These are phyloP conservation scores for Fistularia commersonii DNA, from an alignment of 2,797 vertebrate species.

Conservation along the genomic window DNA sequence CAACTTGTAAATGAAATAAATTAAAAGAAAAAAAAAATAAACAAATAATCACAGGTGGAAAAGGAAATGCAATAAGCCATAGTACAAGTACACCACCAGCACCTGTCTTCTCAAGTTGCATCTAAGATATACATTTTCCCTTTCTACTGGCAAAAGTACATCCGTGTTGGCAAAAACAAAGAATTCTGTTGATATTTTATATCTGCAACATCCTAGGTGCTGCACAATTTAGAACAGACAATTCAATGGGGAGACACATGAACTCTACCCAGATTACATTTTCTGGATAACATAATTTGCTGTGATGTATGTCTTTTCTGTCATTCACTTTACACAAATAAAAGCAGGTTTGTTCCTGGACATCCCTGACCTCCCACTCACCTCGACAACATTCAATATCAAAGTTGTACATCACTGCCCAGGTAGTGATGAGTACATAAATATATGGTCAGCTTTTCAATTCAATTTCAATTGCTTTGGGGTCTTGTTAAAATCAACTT, in stretches of 20 bases:
- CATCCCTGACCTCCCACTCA: not conserved
- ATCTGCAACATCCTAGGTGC: constrained; percentile 7
- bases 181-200: constrained; percentile 32
- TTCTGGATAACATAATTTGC: constrained; percentile 10
- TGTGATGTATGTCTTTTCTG: constrained; percentile 1
- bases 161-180: constrained; percentile 27
- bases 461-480: constrained; percentile 19
- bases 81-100: constrained; percentile 64
- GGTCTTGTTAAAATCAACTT: not conserved
- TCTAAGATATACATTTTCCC: constrained; percentile 54
- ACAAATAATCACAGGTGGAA: constrained; percentile 69
- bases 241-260: too few relatives aligned
- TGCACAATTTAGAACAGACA: too few relatives aligned
- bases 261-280: too few relatives aligned
- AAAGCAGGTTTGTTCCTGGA: not conserved
- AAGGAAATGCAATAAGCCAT: constrained; percentile 57
- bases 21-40: constrained; percentile 76
- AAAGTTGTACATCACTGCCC: constrained; percentile 10
- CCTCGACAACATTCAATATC: constrained; percentile 2
- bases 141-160: constrained; percentile 58
- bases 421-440: constrained; percentile 13
- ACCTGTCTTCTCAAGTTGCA: constrained; percentile 54
- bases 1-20: constrained; percentile 81
- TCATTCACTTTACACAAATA: not conserved
- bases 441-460: constrained; percentile 5